These are phyloP conservation scores for Solenopsis fugax DNA, from an alignment of 1,140 invertebrate genomes.

Conservation along the genomic window DNA sequence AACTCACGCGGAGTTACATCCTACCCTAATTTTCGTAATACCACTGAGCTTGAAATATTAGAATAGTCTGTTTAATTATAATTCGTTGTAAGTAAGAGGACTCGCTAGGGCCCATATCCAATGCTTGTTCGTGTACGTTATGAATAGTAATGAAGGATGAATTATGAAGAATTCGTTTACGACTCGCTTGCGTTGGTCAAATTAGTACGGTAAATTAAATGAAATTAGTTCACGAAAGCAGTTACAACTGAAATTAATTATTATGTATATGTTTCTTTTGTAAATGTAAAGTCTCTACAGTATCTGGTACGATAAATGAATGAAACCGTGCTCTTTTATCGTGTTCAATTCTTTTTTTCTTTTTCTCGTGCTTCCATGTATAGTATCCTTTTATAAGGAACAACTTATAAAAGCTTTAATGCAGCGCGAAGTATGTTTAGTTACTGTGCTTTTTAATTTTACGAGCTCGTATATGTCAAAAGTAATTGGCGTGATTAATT, in stretches of 20 bases:
- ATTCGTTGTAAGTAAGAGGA: constrained; percentile 50
- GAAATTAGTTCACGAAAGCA: constrained; percentile 46
- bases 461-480: neutral
- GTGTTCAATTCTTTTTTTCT: neutral
- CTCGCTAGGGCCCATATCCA: neutral
- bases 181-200: constrained; percentile 1
- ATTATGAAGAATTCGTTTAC: constrained; percentile 55
- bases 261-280: neutral
- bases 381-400: neutral
- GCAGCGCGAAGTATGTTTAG: neutral
- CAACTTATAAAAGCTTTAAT: constrained; percentile 10
- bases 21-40: constrained; percentile 40
- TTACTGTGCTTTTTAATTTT: neutral
- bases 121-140: constrained; percentile 9
- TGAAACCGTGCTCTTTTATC: neutral
- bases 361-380: neutral
- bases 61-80: constrained; percentile 52
- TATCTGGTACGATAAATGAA: constrained; percentile 1
- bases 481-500: constrained; percentile 21
- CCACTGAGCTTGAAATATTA: constrained; percentile 32
- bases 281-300: neutral
- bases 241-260: neutral
- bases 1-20: constrained; percentile 16
- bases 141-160: constrained; percentile 50
- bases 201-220: constrained; percentile 43